Base-by-base conservation (phyloP, 2,113 vertebrate genomes). In the Barbus barbus region DNA sequence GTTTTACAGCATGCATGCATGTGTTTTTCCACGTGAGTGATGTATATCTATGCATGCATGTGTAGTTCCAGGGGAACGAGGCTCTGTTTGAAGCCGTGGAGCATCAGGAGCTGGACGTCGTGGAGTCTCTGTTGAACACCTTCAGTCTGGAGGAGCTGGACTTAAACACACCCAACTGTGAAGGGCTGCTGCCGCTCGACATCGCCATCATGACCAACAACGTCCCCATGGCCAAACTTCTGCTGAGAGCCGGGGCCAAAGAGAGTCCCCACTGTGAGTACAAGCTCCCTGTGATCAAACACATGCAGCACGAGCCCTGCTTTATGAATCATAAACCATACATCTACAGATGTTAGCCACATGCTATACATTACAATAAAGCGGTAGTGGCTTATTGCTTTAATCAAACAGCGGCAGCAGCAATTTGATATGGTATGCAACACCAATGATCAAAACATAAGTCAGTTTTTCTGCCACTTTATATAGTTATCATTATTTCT, bases 201-300 rank as follows among this genome's bases (percentile, higher is more conserved):
- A 94, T 98, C 0, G 96, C 96, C 79, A 95, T 98, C 91, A 97
- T 98, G 96, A 97, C 97, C 89, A 98, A 97, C 93, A 97, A 97
- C 0, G 92, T 95, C 28, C 97, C 96, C 73, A 96, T 97, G 16
- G 96, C 96, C 81, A 96, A 94, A 90, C 93, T 95, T 38, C 90
- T 98, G 73, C 94, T 98, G 82, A 92, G 93, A 72, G 95, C 96
- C 0, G 96, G 96, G 41, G 96, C 96, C 0, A 96, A 96, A 89
- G 97, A 98, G 90, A 98, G 96, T 82, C 97, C 97, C 0, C 96
- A 97, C 92, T 98, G 96, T 98, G 90, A 96, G 97, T 94, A 85
- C 3, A 82, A 60, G 14, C 84, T 60, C n/a, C 53, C 36, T 18
- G 9, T 36, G 63, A 83, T 73, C 61, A 73, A 31, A 63, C 65